phyloP scores from a whole-genome alignment of 1,140 invertebrate genomes.

The Cryptotermes secundus region DNA sequence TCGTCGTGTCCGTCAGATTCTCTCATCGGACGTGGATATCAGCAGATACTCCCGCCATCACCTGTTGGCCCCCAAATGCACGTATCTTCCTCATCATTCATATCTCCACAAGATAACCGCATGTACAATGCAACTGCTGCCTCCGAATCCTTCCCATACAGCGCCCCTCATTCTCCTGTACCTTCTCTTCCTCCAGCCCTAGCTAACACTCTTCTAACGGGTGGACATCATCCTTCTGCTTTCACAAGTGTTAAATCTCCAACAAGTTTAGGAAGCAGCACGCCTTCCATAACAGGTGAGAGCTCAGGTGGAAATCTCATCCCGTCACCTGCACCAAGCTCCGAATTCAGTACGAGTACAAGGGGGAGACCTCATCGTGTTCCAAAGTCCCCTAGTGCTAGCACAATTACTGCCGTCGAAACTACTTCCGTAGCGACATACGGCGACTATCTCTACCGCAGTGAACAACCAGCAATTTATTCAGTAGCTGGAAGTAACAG shows the following conservation, averaged over 20 bases:
- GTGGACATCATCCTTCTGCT: conserved; percentile 50
- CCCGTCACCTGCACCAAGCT: conserved; percentile 51
- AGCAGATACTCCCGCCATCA: neutral
- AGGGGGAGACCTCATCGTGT: conserved; percentile 16
- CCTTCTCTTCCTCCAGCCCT: neutral
- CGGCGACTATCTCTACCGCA: conserved; percentile 58
- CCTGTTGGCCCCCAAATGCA: neutral
- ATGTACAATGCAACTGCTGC: conserved; percentile 7
- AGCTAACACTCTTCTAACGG: neutral
- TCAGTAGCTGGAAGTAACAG: conserved; percentile 70
- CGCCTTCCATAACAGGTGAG: conserved; percentile 38
- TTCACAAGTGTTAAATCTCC: conserved; percentile 49
- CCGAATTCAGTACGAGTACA: conserved; percentile 48
- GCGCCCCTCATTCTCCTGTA: conserved; percentile 35
- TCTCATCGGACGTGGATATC: neutral
- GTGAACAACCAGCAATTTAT: conserved; percentile 69
- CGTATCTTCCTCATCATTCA: conserved; percentile 15
- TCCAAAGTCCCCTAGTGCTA: conserved; percentile 12
- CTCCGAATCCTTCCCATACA: neutral
- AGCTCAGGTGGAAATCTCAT: conserved; percentile 50
- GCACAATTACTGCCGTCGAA: neutral
- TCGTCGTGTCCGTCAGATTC: neutral
- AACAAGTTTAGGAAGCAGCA: conserved; percentile 28
- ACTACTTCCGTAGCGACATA: conserved; percentile 30
- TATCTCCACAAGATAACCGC: neutral